Evolutionary conservation across 2,888 invertebrate genomes (phyloP).

Genomic region (Hypselothyrea guttata): DNA sequence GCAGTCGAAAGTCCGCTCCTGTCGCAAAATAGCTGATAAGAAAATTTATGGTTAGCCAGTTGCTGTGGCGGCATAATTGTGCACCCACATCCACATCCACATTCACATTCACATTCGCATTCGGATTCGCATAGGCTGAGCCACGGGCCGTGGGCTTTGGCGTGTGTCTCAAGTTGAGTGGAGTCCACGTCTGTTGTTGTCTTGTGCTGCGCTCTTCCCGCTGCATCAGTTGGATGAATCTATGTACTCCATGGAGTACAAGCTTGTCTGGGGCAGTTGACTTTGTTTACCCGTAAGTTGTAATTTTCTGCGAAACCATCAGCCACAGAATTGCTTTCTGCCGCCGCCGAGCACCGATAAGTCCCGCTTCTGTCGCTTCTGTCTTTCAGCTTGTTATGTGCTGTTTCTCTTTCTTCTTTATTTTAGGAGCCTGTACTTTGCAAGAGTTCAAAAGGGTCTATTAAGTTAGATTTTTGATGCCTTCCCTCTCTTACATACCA

Average conservation of each 20-base stretch:
- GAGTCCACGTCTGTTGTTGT: slow-evolving; percentile 31
- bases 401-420: slow-evolving; percentile 7
- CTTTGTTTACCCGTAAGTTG: slow-evolving; percentile 77
- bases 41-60: slow-evolving; percentile 69
- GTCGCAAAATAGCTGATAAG: slow-evolving; percentile 56
- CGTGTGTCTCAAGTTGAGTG: slow-evolving; percentile 50
- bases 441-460: too few species aligned
- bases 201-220: background rate
- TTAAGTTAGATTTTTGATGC: too few species aligned
- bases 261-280: slow-evolving; percentile 44
- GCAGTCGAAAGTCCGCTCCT: slow-evolving; percentile 46
- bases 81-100: slow-evolving; percentile 63
- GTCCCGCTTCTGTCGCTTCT: slow-evolving; percentile 60
- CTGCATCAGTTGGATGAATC: slow-evolving; percentile 4
- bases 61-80: slow-evolving; percentile 74
- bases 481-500: too few species aligned
- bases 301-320: slow-evolving; percentile 74
- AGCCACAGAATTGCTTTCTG: slow-evolving; percentile 67
- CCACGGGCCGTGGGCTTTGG: slow-evolving; percentile 48
- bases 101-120: background rate
- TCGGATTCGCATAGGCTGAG: slow-evolving; percentile 5
- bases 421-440: too few species aligned
- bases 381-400: slow-evolving; percentile 1
- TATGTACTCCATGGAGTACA: slow-evolving; percentile 12
- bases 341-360: slow-evolving; percentile 60